Evolutionary conservation across 2,888 invertebrate species (phyloP).

Genomic region (Philereme transversata): DNA sequence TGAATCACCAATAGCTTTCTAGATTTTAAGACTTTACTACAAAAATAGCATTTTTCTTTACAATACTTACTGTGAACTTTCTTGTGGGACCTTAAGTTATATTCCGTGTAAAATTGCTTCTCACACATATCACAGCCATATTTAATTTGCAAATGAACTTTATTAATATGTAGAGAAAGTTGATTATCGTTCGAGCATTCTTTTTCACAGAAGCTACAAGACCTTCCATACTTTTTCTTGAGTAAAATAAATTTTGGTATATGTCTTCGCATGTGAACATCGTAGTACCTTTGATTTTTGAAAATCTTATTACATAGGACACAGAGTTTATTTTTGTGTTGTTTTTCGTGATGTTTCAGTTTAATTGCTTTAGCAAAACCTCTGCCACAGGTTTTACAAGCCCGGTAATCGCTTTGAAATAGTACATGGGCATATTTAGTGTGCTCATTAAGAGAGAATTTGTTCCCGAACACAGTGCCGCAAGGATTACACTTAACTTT

Average conservation of each 20-base stretch:
- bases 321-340: constrained; percentile 57
- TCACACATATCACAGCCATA: constrained; percentile 77
- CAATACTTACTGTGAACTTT: constrained; percentile 58
- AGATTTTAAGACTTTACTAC: constrained; percentile 61
- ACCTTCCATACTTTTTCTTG: constrained; percentile 47
- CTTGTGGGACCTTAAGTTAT: constrained; percentile 65
- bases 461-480: constrained; percentile 53
- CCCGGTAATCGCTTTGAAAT: constrained; percentile 44
- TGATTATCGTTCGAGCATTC: constrained; percentile 63
- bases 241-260: constrained; percentile 48
- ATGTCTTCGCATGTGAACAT: constrained; percentile 65
- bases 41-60: constrained; percentile 66
- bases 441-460: constrained; percentile 69
- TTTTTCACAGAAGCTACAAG: constrained; percentile 74
- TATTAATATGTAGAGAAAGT: constrained; percentile 72
- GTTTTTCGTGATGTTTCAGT: constrained; percentile 51
- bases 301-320: constrained; percentile 63
- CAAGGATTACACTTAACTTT: constrained; percentile 59
- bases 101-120: constrained; percentile 66
- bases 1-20: constrained; percentile 68
- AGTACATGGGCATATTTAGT: constrained; percentile 60
- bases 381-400: constrained; percentile 62
- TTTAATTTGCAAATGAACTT: constrained; percentile 73
- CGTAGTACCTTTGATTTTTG: constrained; percentile 51
- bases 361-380: constrained; percentile 49